Conservation (phyloP, 2,888 invertebrate genomes). For the Nomada goodeniana region DNA sequence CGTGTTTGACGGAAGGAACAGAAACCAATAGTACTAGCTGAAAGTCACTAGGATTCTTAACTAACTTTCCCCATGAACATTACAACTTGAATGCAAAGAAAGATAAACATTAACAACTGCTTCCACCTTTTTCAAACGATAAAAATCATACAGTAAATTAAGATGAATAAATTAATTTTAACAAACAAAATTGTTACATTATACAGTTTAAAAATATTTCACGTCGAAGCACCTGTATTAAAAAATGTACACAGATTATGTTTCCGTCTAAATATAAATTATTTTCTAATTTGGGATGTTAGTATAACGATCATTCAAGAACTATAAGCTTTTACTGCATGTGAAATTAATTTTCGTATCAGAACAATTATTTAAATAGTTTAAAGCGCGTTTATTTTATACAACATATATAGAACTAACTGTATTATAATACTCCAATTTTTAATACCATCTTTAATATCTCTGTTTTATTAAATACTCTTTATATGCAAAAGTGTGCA, state of each 20-base stretch:
- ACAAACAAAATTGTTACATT: not conserved
- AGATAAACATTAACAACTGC: not conserved
- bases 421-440: not conserved
- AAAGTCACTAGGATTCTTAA: slow-evolving; percentile 45
- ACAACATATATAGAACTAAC: not conserved
- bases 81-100: not conserved
- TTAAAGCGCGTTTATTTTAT: not conserved
- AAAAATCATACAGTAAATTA: not conserved
- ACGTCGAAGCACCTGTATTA: not conserved
- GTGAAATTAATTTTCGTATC: not conserved
- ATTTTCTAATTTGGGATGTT: slow-evolving; percentile 9
- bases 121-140: not conserved
- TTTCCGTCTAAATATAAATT: not conserved
- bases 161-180: not conserved
- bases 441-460: not conserved
- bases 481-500: slow-evolving; percentile 16
- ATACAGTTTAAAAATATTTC: not conserved
- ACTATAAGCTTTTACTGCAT: not conserved
- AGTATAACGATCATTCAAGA: not conserved
- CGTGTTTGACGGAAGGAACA: slow-evolving; percentile 65
- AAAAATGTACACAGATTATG: not conserved
- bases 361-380: not conserved
- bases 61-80: slow-evolving; percentile 2
- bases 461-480: not conserved
- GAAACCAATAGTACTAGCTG: slow-evolving; percentile 39